Conservation (phyloP, 2,797 vertebrate species). For the Threskiornis aethiopicus region DNA sequence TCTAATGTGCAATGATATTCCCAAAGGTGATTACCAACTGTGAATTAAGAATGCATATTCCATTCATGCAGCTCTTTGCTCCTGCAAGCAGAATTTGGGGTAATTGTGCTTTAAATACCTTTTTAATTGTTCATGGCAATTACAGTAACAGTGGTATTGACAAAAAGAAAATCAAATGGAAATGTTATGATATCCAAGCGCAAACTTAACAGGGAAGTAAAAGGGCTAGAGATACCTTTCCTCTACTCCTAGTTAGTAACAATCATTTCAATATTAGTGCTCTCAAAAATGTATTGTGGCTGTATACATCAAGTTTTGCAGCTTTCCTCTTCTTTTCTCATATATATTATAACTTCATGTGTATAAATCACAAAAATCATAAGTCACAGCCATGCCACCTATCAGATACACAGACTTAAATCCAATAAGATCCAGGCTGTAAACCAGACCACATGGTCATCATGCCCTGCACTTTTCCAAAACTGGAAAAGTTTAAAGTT, state of each 20-base stretch:
- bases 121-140: neutral
- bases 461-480: neutral
- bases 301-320: neutral
- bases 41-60: neutral
- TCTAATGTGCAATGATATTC: neutral
- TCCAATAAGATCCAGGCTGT: neutral
- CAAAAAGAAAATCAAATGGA: neutral
- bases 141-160: neutral
- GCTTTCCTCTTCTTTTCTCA: neutral
- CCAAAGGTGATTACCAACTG: neutral
- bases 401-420: neutral
- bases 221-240: neutral
- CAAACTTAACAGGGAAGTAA: neutral
- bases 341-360: neutral
- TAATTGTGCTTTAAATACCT: neutral
- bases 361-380: neutral
- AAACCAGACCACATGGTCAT: rapidly evolving
- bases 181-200: neutral
- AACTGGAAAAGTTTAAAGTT: neutral
- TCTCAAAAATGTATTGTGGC: neutral
- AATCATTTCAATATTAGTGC: neutral
- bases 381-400: neutral
- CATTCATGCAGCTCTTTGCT: neutral
- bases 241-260: neutral
- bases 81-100: neutral